Evolutionary conservation across 2,888 invertebrate genomes (phyloP), one percentile per base, ranked within the genome.

Genomic region (Agonopterix alstromeriana): DNA sequence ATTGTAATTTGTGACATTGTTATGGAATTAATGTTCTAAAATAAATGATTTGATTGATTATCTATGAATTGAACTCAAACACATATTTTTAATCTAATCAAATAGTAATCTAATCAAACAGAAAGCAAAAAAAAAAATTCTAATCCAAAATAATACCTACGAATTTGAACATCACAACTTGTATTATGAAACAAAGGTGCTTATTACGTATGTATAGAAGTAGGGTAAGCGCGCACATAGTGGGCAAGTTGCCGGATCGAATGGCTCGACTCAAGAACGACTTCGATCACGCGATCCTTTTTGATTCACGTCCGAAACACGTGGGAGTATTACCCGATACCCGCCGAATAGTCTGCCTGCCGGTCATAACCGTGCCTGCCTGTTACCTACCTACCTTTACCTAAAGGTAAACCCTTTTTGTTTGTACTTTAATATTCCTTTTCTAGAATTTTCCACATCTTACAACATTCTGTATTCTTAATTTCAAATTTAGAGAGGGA

Each of bases 281-380:
- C 70, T 79, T 76, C 48, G 63, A 75, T 69, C 82, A 84, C 67
- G 83, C 83, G 72, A 83, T 66, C 65, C 52, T 60, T 46, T 68
- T 65, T 61, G 65, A 71, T 68, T 63, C 62, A 62, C 61, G 65
- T 63, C 65, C 65, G 54, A 67, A 73, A 71, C 46, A 63, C 64
- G 54, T 53, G 49, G 54, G 58, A 53, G 53, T 51, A 54, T 42
- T 42, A 50, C 50, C 52, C 48, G 51, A 58, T 53, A 57, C 52
- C 51, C 49, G 45, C 48, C 50, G 51, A 58, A 44, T 27, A 27
- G 27, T 27, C 27, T 27, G 27, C 27, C 42, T 41, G 17, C 50
- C 48, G 46, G 38, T 51, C 51, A 51, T 46, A 51, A 48, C 45
- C 46, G 10, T 14, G 10, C 40, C 8, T 40, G 10, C 10, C 40